These are phyloP conservation scores for Pseudopipra pipra DNA, from an alignment of 2,113 vertebrate species.

Conservation along the genomic window DNA sequence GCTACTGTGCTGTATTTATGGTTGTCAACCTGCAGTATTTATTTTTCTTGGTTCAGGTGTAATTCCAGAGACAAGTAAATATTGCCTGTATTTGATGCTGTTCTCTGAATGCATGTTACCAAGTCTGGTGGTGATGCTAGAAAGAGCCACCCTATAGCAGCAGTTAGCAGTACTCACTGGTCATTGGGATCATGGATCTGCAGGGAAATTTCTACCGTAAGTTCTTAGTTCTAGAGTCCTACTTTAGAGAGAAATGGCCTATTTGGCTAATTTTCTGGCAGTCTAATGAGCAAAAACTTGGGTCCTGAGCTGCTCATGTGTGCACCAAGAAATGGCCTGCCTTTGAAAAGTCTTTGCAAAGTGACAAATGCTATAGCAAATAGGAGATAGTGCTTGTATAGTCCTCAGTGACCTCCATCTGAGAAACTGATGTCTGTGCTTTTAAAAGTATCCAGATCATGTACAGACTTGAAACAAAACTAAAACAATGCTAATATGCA, in stretches of 20 bases:
- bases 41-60: neutral
- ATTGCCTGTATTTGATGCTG: neutral
- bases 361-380: neutral
- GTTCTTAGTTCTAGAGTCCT: neutral
- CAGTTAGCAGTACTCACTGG: neutral
- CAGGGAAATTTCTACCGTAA: neutral
- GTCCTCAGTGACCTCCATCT: neutral
- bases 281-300: neutral
- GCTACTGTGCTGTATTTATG: neutral
- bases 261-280: neutral
- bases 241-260: neutral
- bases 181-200: neutral
- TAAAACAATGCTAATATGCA: neutral
- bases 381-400: neutral
- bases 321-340: neutral
- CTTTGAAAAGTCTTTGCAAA: neutral
- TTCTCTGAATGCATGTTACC: neutral
- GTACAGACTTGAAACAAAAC: neutral
- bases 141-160: neutral
- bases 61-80: neutral
- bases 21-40: neutral
- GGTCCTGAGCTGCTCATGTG: neutral
- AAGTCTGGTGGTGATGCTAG: neutral
- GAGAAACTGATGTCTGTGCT: neutral
- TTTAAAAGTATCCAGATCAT: neutral